Conservation (phyloP, 1,140 invertebrate species). For the Dreissena polymorpha region DNA sequence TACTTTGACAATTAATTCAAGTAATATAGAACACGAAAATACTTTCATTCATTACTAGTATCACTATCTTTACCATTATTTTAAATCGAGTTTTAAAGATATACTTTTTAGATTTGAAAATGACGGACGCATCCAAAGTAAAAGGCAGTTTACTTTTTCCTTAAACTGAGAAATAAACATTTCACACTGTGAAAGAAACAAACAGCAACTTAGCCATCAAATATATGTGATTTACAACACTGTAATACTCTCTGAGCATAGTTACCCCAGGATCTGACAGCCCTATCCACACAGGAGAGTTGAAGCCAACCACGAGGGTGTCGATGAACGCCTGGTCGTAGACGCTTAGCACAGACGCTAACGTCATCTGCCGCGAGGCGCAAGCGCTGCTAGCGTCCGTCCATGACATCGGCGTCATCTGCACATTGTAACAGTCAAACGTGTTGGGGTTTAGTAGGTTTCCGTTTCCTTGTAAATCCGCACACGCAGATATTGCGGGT, state of each 20-base stretch:
- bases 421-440: background rate
- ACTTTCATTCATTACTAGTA: no score
- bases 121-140: no score
- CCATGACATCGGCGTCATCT: slow-evolving; percentile 14
- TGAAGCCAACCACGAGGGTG: background rate
- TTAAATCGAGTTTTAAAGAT: no score
- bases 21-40: no score
- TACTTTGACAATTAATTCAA: no score
- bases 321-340: slow-evolving; percentile 48
- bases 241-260: background rate
- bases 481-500: background rate
- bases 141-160: no score
- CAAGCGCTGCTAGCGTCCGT: slow-evolving; percentile 13
- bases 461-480: background rate
- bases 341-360: slow-evolving; percentile 15
- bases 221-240: background rate
- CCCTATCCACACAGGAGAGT: slow-evolving; percentile 46
- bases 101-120: no score
- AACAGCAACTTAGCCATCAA: background rate
- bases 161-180: no score
- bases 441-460: background rate
- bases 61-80: no score
- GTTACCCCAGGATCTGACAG: slow-evolving; percentile 34
- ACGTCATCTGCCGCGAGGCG: background rate
- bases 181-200: no score